phyloP scores from a whole-genome alignment of 1,140 invertebrate species.

The Pseudobourletiella spinata region DNA sequence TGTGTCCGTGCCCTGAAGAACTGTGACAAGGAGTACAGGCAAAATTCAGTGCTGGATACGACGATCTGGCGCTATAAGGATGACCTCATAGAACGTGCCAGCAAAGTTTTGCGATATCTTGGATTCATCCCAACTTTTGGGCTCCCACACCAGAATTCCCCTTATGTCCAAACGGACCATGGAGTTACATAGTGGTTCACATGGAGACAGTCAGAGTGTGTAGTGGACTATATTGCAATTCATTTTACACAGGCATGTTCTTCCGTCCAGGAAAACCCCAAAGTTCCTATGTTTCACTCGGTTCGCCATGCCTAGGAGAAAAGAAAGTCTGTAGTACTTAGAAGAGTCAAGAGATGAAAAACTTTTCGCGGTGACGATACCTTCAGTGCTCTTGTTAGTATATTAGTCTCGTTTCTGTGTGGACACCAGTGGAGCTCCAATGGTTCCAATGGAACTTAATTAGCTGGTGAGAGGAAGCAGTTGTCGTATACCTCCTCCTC shows the following conservation, averaged over 20 bases:
- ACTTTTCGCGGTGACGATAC: too few relatives aligned
- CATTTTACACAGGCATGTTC: too few relatives aligned
- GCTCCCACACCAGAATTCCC: neutral
- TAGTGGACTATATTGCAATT: too few relatives aligned
- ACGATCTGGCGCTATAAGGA: constrained; percentile 62
- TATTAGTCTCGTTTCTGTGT: too few relatives aligned
- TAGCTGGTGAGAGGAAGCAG: too few relatives aligned
- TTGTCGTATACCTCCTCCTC: too few relatives aligned
- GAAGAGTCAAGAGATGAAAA: too few relatives aligned
- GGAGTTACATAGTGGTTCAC: constrained; percentile 15
- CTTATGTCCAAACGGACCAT: constrained; percentile 14
- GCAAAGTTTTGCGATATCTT: constrained; percentile 17
- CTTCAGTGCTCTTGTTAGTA: too few relatives aligned
- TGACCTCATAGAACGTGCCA: constrained; percentile 26
- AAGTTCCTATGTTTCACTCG: neutral
- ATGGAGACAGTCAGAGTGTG: too few relatives aligned
- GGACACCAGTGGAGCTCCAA: too few relatives aligned
- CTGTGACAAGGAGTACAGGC: constrained; percentile 67
- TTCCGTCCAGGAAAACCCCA: neutral
- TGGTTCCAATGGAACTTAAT: too few relatives aligned
- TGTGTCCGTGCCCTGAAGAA: constrained; percentile 84
- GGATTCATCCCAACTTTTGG: constrained; percentile 30
- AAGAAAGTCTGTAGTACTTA: too few relatives aligned
- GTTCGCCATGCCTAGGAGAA: neutral
- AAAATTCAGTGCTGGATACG: constrained; percentile 71